Evolutionary conservation across 2,888 invertebrate genomes (phyloP).

Genomic region (Ectemnius cavifrons): DNA sequence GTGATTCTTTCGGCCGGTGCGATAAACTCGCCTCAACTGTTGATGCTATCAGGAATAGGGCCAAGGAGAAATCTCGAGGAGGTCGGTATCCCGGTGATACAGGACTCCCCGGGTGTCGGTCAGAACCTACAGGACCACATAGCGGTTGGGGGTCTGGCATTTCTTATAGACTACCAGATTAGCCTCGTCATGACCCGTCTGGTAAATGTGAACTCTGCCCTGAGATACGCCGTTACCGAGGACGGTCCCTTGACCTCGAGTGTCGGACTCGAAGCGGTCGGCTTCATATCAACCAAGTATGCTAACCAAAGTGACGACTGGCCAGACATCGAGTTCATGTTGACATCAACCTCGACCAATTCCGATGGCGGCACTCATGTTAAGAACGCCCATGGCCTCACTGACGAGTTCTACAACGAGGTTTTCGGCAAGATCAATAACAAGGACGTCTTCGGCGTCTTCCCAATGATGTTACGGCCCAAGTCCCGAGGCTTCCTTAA

Average conservation of each 20-base stretch:
- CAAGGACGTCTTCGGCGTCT: constrained; percentile 88
- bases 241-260: constrained; percentile 92
- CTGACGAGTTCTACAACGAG: constrained; percentile 89
- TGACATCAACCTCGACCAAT: constrained; percentile 89
- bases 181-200: constrained; percentile 89
- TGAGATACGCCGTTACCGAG: constrained; percentile 91
- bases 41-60: constrained; percentile 95
- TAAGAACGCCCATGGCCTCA: constrained; percentile 89
- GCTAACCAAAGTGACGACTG: constrained; percentile 92
- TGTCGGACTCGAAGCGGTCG: constrained; percentile 92
- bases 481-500: constrained; percentile 91
- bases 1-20: constrained; percentile 94
- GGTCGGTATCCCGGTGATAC: constrained; percentile 86
- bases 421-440: constrained; percentile 86
- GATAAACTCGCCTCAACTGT: constrained; percentile 92
- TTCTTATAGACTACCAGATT: constrained; percentile 88
- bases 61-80: constrained; percentile 86
- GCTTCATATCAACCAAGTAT: constrained; percentile 93
- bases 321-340: constrained; percentile 95
- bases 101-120: constrained; percentile 90
- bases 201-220: constrained; percentile 89
- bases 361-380: constrained; percentile 92
- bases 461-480: constrained; percentile 94
- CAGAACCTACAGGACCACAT: constrained; percentile 94
- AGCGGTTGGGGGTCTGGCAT: constrained; percentile 90